Percentiles rank a stretch among this genome's conserved stretches.
Evolutionary conservation across 2,888 invertebrate species (phyloP).

Genomic region (Caenorhabditis sp.): DNA sequence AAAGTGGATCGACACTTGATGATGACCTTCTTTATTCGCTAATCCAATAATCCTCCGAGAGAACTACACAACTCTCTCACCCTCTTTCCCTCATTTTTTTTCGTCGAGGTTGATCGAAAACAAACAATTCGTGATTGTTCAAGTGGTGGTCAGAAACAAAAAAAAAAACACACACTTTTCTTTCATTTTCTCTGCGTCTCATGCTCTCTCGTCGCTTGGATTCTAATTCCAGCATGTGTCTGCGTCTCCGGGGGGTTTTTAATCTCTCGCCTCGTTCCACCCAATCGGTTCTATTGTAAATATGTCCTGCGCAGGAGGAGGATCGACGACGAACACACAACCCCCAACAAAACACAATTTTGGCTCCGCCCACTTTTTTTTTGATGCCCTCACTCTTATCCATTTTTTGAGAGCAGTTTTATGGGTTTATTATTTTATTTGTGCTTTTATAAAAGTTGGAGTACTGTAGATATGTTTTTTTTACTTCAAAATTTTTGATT

Average conservation of each 20-base stretch:
- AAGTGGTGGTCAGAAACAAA: not conserved
- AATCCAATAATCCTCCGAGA: constrained; percentile 1
- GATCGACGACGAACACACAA: no score
- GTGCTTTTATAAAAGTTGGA: no score
- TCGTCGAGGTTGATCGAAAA: not conserved
- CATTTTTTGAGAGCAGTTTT: no score
- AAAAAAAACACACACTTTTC: not conserved
- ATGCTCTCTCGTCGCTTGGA: not conserved
- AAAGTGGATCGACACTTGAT: not conserved
- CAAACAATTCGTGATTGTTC: constrained; percentile 1
- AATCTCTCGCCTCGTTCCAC: not conserved
- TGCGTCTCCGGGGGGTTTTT: not conserved
- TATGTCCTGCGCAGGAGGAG: not conserved
- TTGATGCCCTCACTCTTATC: not conserved
- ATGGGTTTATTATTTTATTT: no score
- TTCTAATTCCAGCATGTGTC: no score
- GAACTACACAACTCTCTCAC: not conserved
- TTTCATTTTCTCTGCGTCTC: not conserved
- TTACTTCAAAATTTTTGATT: no score
- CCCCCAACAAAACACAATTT: not conserved
- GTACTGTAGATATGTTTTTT: no score
- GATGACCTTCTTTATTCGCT: not conserved
- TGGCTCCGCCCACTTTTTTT: not conserved
- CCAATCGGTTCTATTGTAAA: not conserved
- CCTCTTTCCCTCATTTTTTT: not conserved